Percentiles rank a stretch among this genome's conserved stretches.
Conservation (phyloP, 2,888 invertebrate genomes). For the Nudaria mundana region DNA sequence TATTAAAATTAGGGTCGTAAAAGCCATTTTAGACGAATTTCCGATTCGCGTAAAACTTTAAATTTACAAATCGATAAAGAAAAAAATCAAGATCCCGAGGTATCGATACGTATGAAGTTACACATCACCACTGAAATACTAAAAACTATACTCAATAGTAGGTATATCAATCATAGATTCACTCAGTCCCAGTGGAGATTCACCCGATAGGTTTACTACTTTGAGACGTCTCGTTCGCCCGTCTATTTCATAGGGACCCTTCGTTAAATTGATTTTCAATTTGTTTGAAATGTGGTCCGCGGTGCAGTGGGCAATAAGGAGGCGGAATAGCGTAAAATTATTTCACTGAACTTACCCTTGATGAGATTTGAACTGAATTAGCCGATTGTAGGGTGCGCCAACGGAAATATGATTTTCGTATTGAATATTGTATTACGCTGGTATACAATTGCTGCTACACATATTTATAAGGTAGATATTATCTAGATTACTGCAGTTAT, state of each 20-base stretch:
- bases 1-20: too few species aligned
- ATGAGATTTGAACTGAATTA: constrained; percentile 65
- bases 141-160: neutral
- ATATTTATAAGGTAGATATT: neutral
- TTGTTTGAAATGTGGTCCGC: constrained; percentile 76
- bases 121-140: too few species aligned
- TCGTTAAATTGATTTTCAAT: constrained; percentile 79
- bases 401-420: constrained; percentile 25
- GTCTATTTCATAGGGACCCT: constrained; percentile 59
- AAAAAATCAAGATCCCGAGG: too few species aligned
- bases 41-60: too few species aligned
- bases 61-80: too few species aligned
- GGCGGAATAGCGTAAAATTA: constrained; percentile 74
- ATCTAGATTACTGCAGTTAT: too few species aligned
- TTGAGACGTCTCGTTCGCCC: constrained; percentile 44
- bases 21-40: too few species aligned
- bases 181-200: constrained; percentile 1
- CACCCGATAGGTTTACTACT: constrained; percentile 12
- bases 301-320: constrained; percentile 69
- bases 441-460: neutral
- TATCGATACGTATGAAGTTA: too few species aligned
- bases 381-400: constrained; percentile 25
- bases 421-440: constrained; percentile 24
- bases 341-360: constrained; percentile 60
- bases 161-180: neutral